Conservation (phyloP, 2,113 vertebrate species). For the Verasper variegatus region DNA sequence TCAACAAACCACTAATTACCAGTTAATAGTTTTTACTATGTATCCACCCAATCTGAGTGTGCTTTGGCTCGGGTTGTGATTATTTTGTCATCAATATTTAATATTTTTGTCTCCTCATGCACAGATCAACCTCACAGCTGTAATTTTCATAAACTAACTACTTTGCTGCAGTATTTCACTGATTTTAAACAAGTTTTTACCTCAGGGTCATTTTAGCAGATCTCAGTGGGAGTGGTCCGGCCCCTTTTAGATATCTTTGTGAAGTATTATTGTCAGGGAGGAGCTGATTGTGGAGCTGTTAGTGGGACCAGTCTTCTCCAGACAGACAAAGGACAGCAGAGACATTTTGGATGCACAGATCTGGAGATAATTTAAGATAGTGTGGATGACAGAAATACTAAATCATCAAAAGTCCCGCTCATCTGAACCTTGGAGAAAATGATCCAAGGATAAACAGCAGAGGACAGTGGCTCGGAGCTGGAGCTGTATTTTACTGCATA, state of each 20-base stretch:
- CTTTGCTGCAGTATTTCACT: not conserved
- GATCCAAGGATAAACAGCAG: conserved; percentile 85
- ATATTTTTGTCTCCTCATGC: not conserved
- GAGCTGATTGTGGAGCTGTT: conserved; percentile 31
- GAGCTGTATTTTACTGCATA: conserved; percentile 88
- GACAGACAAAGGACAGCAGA: not conserved
- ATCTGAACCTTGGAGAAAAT: conserved; percentile 75
- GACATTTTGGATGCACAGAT: not conserved
- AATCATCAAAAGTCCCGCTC: not conserved
- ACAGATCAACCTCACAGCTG: not conserved
- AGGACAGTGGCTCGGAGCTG: conserved; percentile 85
- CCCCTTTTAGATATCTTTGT: conserved; percentile 10
- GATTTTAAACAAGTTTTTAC: too few species aligned
- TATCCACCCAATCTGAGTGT: not conserved
- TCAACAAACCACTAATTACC: not conserved
- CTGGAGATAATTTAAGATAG: not conserved
- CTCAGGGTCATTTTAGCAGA: not conserved
- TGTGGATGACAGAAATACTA: not conserved
- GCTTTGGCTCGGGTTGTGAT: not conserved
- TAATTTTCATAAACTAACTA: not conserved
- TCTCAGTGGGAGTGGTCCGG: not conserved
- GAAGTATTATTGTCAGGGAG: conserved; percentile 70
- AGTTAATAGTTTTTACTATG: not conserved
- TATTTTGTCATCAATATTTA: not conserved
- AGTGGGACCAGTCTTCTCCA: not conserved